Percentiles rank a stretch among this genome's conserved stretches.
Conservation (phyloP, 1,140 invertebrate species). For the Drosophila sechellia region DNA sequence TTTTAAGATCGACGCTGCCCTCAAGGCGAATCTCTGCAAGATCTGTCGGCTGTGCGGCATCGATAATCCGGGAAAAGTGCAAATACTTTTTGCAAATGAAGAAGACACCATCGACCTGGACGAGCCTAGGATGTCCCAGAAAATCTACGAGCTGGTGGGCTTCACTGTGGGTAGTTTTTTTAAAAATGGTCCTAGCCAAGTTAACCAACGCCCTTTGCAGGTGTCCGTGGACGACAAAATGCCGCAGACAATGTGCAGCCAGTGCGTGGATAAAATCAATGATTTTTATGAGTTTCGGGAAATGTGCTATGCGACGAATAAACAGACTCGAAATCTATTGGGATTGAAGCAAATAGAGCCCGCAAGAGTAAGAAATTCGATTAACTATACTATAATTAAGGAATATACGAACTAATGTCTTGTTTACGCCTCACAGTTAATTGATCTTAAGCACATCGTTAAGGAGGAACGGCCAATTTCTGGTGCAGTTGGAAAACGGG, state of each 20-base stretch:
- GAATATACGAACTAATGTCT: background rate
- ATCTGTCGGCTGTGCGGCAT: conserved; percentile 83
- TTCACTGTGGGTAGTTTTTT: conserved; percentile 50
- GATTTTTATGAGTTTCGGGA: conserved; percentile 87
- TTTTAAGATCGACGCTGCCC: conserved; percentile 79
- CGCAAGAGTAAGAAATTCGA: conserved; percentile 35
- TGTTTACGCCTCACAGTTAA: conserved; percentile 16
- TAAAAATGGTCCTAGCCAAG: background rate
- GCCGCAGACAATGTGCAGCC: conserved; percentile 86
- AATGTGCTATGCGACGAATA: conserved; percentile 86
- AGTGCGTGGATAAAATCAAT: conserved; percentile 87
- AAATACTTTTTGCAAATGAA: conserved; percentile 50
- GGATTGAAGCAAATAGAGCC: conserved; percentile 79
- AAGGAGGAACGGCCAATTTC: conserved; percentile 43
- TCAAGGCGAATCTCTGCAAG: conserved; percentile 78
- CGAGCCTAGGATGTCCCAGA: conserved; percentile 69
- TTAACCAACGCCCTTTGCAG: conserved; percentile 69
- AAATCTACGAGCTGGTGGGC: conserved; percentile 71
- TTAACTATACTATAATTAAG: background rate
- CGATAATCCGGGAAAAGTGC: conserved; percentile 77
- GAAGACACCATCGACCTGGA: conserved; percentile 62
- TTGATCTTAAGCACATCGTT: conserved; percentile 42
- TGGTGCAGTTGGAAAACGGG: conserved; percentile 27
- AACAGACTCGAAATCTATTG: conserved; percentile 85
- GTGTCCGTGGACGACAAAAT: conserved; percentile 86